phyloP scores from a whole-genome alignment of 2,888 invertebrate genomes.

The Xylota segnis region DNA sequence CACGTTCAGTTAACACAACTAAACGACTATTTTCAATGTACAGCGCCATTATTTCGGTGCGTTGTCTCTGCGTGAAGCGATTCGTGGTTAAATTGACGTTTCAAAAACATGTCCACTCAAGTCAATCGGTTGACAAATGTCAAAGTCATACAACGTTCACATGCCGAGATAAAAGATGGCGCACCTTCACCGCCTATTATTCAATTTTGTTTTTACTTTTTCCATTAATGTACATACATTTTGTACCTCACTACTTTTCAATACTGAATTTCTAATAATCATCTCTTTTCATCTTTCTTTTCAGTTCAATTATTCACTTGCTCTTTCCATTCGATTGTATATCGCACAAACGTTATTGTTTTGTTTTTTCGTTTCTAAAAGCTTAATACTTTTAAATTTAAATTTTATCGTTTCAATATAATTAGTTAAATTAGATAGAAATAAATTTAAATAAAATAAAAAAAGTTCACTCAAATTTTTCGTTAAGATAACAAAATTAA shows the following conservation, averaged over 20 bases:
- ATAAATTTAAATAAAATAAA: slow-evolving; percentile 20
- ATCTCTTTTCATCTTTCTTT: slow-evolving; percentile 28
- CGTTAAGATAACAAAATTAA: neutral
- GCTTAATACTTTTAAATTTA: neutral
- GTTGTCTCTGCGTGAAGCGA: no score
- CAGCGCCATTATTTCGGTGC: no score
- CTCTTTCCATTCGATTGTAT: slow-evolving; percentile 15
- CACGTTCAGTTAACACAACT: no score
- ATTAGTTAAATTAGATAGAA: slow-evolving; percentile 56
- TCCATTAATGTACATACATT: neutral
- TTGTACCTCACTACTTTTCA: neutral
- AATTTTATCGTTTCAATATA: slow-evolving; percentile 26
- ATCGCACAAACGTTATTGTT: slow-evolving; percentile 19
- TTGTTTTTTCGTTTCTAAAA: neutral
- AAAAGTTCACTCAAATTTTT: slow-evolving; percentile 1
- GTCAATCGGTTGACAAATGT: no score
- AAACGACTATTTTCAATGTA: no score
- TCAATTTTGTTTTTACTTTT: no score
- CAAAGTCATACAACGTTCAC: no score
- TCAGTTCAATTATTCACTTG: slow-evolving; percentile 47
- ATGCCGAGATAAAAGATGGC: no score
- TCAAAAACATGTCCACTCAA: no score
- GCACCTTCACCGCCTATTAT: no score
- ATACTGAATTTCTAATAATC: neutral
- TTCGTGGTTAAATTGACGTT: no score